Evolutionary conservation across 2,113 vertebrate species (phyloP), one percentile per base, ranked within the genome.

Genomic region (Eolophus roseicapilla): DNA sequence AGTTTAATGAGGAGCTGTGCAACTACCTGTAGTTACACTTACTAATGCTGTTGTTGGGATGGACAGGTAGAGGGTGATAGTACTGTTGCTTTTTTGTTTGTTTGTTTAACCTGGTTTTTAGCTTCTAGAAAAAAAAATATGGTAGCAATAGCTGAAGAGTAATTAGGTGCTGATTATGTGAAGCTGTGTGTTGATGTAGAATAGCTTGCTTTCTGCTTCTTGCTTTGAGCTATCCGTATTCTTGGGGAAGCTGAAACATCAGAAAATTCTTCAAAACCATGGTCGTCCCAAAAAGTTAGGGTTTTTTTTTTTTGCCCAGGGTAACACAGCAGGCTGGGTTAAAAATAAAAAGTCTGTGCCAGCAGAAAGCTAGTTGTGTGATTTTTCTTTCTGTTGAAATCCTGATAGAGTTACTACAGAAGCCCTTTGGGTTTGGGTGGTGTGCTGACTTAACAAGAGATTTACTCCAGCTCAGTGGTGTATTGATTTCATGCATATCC

Each of bases 401-500:
- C 69, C 63, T 93, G 39, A 68, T 43, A 78, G 92, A 82, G 81
- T 89, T 84, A 70, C 74, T 84, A 27, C 31, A 88, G 86, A 78
- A 90, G 60, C 89, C 71, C 80, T 94, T 93, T 94, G 94, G 81
- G 87, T 87, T 86, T 85, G 78, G 94, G 91, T 90, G 90, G 92
- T 96, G 94, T 92, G 77, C 93, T 90, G 74, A 86, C 62, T 94
- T 85, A 75, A 89, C 88, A 93, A 80, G 83, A 94, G 85, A 62
- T 93, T 93, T 96, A 87, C 92, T 95, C 91, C 81, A 94, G 80
- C 77, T 86, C 89, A 92, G 91, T 82, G 74, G 59, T 92, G 81
- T 96, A 65, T 91, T 93, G 96, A 92, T 96, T 95, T 96, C 86
- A 96, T 96, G 95, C 91, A 39, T 96, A 94, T 95, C 77, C 70